phyloP scores from a whole-genome alignment of 2,113 vertebrate species.

The Trinectes maculatus region DNA sequence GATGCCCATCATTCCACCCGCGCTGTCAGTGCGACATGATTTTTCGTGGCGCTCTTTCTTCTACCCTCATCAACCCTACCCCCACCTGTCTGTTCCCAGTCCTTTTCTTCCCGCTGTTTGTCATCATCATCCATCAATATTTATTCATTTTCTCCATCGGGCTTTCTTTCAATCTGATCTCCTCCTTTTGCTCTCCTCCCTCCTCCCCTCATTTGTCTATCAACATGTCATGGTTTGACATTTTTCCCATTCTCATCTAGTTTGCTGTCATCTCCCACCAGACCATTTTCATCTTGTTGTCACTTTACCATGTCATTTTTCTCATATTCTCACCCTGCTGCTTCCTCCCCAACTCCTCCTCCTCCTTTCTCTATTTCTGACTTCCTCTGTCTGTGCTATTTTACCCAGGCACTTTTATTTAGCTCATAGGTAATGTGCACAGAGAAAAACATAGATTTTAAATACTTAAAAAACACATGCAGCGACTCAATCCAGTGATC shows the following conservation, averaged over 20 bases:
- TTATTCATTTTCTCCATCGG: conserved; percentile 44
- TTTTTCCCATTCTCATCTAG: conserved; percentile 61
- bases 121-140: conserved; percentile 51
- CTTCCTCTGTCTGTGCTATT: conserved; percentile 19
- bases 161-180: conserved; percentile 4
- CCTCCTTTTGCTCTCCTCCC: neutral
- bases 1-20: conserved; percentile 25
- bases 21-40: conserved; percentile 15
- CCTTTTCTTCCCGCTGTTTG: conserved; percentile 5
- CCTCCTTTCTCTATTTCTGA: neutral
- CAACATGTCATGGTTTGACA: conserved; percentile 56
- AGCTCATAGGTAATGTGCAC: neutral
- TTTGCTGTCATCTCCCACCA: conserved; percentile 51
- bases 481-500: neutral
- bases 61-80: conserved; percentile 21
- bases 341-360: neutral
- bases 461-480: neutral
- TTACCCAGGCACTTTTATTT: neutral
- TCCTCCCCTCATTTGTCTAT: conserved; percentile 47
- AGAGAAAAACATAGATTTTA: neutral
- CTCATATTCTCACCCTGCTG: conserved; percentile 32
- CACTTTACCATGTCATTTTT: conserved; percentile 47
- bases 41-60: conserved; percentile 23
- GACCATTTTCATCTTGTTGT: conserved; percentile 53
- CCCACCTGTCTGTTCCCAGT: conserved; percentile 27